phyloP scores from a whole-genome alignment of 2,113 vertebrate genomes.

The Dascyllus trimaculatus region DNA sequence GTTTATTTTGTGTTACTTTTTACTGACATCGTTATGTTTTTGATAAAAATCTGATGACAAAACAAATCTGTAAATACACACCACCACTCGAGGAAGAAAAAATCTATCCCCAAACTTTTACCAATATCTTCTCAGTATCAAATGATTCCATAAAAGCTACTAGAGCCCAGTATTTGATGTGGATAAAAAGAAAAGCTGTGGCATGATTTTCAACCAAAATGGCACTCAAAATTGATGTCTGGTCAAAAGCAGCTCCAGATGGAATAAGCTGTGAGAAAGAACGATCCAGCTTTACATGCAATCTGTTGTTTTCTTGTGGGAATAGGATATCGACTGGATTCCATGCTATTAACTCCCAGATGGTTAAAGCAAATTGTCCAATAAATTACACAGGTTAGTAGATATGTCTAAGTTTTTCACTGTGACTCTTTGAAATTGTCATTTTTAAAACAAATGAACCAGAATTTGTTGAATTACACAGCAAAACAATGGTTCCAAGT shows the following conservation, averaged over 20 bases:
- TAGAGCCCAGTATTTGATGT: slow-evolving; percentile 16
- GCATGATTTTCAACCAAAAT: slow-evolving; percentile 43
- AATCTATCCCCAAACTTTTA: not conserved
- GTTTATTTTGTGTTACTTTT: not conserved
- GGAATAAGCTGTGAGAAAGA: slow-evolving; percentile 50
- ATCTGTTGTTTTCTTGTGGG: slow-evolving; percentile 65
- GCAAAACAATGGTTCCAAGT: not conserved
- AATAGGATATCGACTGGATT: slow-evolving; percentile 41
- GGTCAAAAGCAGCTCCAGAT: slow-evolving; percentile 67
- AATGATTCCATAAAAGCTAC: not conserved
- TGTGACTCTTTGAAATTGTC: not conserved
- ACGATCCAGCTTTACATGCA: slow-evolving; percentile 59
- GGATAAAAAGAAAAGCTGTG: slow-evolving; percentile 4
- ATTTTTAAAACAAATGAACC: slow-evolving; percentile 22
- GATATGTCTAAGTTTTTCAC: slow-evolving; percentile 1
- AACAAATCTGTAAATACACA: not conserved
- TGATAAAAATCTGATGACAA: too few relatives aligned
- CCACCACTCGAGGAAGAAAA: accelerated
- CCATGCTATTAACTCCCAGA: slow-evolving; percentile 52
- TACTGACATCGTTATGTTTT: not conserved
- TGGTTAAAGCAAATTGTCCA: slow-evolving; percentile 37
- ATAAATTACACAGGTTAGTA: slow-evolving; percentile 31
- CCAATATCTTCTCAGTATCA: not conserved
- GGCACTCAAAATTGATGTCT: slow-evolving; percentile 29
- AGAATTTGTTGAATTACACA: not conserved